A percentile compares a stretch with the other conserved stretches of the same genome.
Conservation (phyloP, 2,797 vertebrate species). For the Gymnodraco acuticeps region DNA sequence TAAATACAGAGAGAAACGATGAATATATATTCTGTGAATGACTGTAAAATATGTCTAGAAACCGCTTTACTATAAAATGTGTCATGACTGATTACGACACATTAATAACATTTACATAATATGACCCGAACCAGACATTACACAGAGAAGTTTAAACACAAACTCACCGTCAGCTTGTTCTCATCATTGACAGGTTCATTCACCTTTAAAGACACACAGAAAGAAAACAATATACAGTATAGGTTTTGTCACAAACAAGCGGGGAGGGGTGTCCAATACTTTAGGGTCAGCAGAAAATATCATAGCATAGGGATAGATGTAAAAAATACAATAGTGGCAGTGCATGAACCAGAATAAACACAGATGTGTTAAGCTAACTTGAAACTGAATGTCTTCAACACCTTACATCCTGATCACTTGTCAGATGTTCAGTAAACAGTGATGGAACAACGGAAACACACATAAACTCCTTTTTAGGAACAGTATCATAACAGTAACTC, state of each 20-base stretch:
- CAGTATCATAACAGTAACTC: too few relatives aligned
- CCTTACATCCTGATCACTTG: not conserved
- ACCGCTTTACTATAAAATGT: too few relatives aligned
- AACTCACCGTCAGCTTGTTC: constrained; percentile 89
- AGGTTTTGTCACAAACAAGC: not conserved
- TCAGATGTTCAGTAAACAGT: not conserved
- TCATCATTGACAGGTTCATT: constrained; percentile 83
- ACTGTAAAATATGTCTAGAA: not conserved
- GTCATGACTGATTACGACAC: not conserved
- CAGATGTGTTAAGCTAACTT: not conserved
- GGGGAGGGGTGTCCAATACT: not conserved
- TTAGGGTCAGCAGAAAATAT: not conserved
- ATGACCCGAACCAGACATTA: not conserved
- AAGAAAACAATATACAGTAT: not conserved
- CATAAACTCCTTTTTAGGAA: not conserved
- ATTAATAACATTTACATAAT: not conserved
- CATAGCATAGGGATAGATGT: not conserved
- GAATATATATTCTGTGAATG: not conserved
- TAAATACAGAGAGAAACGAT: not conserved
- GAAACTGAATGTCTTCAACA: not conserved
- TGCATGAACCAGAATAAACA: not conserved
- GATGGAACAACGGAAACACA: not conserved
- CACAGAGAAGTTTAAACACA: not conserved
- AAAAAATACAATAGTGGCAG: not conserved
- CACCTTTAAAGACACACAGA: constrained; percentile 70